These are phyloP conservation scores for Chloropsis hardwickii DNA, from an alignment of 2,113 vertebrate genomes.

Conservation along the genomic window DNA sequence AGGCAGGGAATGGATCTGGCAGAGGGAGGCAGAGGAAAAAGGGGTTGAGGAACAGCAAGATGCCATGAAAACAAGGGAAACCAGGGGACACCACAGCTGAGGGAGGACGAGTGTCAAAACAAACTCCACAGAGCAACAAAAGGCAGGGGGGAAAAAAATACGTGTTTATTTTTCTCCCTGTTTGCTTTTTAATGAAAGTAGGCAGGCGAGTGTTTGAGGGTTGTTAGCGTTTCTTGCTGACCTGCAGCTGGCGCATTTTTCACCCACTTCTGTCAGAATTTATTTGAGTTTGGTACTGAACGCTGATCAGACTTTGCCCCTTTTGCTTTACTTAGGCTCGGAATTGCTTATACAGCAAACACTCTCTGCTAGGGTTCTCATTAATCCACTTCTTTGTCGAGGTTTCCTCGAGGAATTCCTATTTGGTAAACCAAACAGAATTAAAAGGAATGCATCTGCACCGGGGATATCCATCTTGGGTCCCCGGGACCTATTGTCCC, in stretches of 20 bases:
- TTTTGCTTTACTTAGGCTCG: conserved; percentile 21
- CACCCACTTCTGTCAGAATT: conserved; percentile 58
- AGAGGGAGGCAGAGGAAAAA: not conserved
- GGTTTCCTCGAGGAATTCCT: conserved; percentile 56
- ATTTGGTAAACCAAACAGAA: conserved; percentile 62
- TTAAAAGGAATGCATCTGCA: conserved; percentile 44
- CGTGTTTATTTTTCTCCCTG: conserved; percentile 15
- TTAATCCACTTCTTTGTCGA: conserved; percentile 61
- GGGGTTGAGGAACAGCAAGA: not conserved
- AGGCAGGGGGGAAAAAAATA: not conserved
- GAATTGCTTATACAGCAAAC: conserved; percentile 59
- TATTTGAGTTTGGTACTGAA: conserved; percentile 50
- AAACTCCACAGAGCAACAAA: not conserved
- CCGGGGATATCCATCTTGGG: conserved; percentile 19
- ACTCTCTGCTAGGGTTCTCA: conserved; percentile 50
- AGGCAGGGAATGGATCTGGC: not conserved
- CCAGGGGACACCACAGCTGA: not conserved
- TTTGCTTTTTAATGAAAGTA: conserved; percentile 53
- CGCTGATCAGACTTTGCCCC: conserved; percentile 51
- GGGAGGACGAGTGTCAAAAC: not conserved
- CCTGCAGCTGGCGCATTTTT: conserved; percentile 53
- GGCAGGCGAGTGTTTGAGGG: not conserved
- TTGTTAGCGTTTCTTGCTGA: conserved; percentile 36
- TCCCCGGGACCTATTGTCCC: not conserved
- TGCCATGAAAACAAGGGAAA: not conserved